These are phyloP conservation scores for Diaphora mendica DNA, from an alignment of 2,888 invertebrate species.

Conservation along the genomic window DNA sequence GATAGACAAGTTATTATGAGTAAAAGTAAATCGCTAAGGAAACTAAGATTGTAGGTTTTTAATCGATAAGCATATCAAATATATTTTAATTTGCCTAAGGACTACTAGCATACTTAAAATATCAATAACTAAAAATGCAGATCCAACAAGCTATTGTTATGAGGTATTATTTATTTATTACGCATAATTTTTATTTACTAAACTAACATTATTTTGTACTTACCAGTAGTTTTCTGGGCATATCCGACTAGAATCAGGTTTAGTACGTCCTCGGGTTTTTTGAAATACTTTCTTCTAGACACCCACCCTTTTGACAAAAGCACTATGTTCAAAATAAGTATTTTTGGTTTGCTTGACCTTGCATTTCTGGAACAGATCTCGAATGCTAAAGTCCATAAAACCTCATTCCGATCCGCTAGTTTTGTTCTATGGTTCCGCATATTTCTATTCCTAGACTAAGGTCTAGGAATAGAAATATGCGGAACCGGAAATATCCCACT, in stretches of 20 bases:
- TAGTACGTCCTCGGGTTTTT: neutral
- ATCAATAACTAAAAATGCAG: slow-evolving; percentile 8
- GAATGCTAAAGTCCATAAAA: too few species aligned
- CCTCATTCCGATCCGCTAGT: too few species aligned
- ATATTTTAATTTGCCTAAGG: neutral
- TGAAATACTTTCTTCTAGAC: neutral
- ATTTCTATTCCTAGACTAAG: too few species aligned
- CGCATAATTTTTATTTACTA: neutral
- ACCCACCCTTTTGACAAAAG: too few species aligned
- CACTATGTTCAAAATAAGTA: too few species aligned
- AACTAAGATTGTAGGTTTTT: neutral
- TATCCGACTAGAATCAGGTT: neutral
- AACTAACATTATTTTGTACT: neutral
- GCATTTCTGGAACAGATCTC: too few species aligned
- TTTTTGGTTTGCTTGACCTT: too few species aligned
- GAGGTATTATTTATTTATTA: slow-evolving; percentile 4
- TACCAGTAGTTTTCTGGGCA: neutral
- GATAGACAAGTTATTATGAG: neutral
- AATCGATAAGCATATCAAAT: neutral
- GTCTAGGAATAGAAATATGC: too few species aligned
- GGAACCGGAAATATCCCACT: too few species aligned
- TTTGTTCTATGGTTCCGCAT: too few species aligned
- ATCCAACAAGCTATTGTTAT: slow-evolving; percentile 15
- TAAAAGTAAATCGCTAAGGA: neutral
- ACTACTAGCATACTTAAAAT: neutral